Evolutionary conservation across 2,113 vertebrate species (phyloP).

Genomic region (Gasterosteus nipponicus): DNA sequence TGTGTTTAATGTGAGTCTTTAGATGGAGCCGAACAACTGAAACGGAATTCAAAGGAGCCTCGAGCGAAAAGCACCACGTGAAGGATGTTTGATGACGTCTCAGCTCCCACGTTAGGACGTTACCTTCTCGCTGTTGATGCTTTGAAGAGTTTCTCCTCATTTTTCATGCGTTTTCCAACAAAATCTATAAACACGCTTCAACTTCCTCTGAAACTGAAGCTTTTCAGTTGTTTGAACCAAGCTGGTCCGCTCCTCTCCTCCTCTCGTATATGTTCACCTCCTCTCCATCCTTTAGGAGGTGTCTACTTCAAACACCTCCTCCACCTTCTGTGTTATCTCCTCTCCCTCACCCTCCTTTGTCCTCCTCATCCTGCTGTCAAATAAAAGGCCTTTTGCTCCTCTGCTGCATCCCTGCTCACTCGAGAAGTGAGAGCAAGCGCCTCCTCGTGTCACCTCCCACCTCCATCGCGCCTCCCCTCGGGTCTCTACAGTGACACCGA

Average conservation of each 20-base stretch:
- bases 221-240: too few relatives aligned
- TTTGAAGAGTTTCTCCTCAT: too few relatives aligned
- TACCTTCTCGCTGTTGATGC: too few relatives aligned
- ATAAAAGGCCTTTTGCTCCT: slow-evolving; percentile 3
- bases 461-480: slow-evolving; percentile 13
- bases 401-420: slow-evolving; percentile 9
- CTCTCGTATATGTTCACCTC: neutral
- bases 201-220: too few relatives aligned
- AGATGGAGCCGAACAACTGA: neutral
- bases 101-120: too few relatives aligned
- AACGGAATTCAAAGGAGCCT: neutral
- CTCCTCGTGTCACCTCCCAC: slow-evolving; percentile 32
- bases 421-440: neutral
- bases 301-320: neutral
- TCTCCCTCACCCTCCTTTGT: neutral
- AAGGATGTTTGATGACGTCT: neutral
- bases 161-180: too few relatives aligned
- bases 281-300: neutral
- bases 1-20: too few relatives aligned
- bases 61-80: neutral
- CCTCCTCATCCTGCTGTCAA: slow-evolving; percentile 8
- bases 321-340: neutral
- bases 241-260: too few relatives aligned
- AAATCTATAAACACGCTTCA: too few relatives aligned
- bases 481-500: slow-evolving; percentile 31